Percentiles rank a stretch among this genome's conserved stretches.
Evolutionary conservation across 1,140 invertebrate species (phyloP).

Genomic region (Drosophila albomicans): DNA sequence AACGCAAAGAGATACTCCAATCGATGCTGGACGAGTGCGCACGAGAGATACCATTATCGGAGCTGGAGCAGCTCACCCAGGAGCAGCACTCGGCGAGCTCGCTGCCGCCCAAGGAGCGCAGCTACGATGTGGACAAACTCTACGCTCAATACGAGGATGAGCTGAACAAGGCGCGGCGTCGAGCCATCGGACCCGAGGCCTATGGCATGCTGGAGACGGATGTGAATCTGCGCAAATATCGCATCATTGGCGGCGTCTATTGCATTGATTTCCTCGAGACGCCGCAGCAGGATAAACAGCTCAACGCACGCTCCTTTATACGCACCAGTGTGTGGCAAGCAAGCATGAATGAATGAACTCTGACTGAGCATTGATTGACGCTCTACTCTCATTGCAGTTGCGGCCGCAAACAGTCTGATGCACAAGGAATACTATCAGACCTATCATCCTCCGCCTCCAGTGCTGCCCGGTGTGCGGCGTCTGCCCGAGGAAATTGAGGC

Average conservation of each 20-base stretch:
- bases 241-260: constrained; percentile 88
- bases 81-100: constrained; percentile 66
- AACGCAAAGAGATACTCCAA: constrained; percentile 81
- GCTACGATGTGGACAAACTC: constrained; percentile 78
- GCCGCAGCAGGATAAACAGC: constrained; percentile 87
- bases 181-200: constrained; percentile 74
- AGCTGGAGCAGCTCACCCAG: constrained; percentile 69
- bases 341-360: too few relatives aligned
- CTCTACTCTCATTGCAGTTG: constrained; percentile 85
- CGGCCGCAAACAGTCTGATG: constrained; percentile 88
- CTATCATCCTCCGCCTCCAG: constrained; percentile 89
- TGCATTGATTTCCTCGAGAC: constrained; percentile 88
- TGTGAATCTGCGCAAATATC: constrained; percentile 89
- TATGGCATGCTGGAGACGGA: constrained; percentile 85
- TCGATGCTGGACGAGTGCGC: constrained; percentile 75
- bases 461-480: constrained; percentile 88
- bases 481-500: constrained; percentile 92
- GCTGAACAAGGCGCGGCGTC: constrained; percentile 75
- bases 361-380: too few relatives aligned
- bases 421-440: constrained; percentile 89
- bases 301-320: constrained; percentile 84
- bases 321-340: constrained; percentile 65
- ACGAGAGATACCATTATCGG: constrained; percentile 61
- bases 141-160: constrained; percentile 84
- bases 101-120: constrained; percentile 57